Evolutionary conservation across 2,797 vertebrate species (phyloP).

Genomic region (Sebastiscus tertius): DNA sequence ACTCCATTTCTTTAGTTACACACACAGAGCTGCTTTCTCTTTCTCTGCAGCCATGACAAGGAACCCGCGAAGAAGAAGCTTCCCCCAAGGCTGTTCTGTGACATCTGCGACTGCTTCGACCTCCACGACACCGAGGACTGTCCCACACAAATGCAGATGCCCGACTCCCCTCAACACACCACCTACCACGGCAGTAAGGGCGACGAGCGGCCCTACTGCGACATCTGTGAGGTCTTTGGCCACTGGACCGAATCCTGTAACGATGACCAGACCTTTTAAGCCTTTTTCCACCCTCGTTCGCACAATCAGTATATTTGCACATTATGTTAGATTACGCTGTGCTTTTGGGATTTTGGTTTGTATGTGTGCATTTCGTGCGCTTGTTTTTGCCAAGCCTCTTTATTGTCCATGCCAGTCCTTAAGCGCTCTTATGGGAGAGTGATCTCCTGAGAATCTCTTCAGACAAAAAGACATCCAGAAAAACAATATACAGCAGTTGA

Average conservation of each 20-base stretch:
- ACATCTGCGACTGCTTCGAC: constrained; percentile 98
- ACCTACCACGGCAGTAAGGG: constrained; percentile 90
- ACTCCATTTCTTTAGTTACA: not conserved
- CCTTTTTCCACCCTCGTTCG: constrained; percentile 45
- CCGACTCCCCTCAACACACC: constrained; percentile 92
- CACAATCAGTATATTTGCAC: constrained; percentile 75
- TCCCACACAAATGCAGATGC: constrained; percentile 92
- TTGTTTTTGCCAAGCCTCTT: constrained; percentile 62
- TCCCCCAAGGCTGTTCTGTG: constrained; percentile 94
- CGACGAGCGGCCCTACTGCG: constrained; percentile 93
- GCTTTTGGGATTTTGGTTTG: constrained; percentile 61
- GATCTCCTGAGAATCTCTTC: constrained; percentile 36
- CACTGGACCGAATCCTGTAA: constrained; percentile 95
- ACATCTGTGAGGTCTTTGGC: constrained; percentile 96
- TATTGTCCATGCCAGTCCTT: constrained; percentile 55
- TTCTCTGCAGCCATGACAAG: constrained; percentile 61
- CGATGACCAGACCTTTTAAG: constrained; percentile 95
- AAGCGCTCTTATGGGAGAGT: constrained; percentile 61
- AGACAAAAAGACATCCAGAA: constrained; percentile 14
- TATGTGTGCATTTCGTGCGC: constrained; percentile 53
- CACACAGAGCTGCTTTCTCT: not conserved
- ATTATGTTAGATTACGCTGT: constrained; percentile 57
- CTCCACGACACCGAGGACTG: constrained; percentile 98
- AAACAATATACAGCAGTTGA: constrained; percentile 13
- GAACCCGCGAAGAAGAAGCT: constrained; percentile 89